These are phyloP conservation scores for Nasonia giraulti DNA, from an alignment of 1,140 invertebrate species.

Conservation along the genomic window DNA sequence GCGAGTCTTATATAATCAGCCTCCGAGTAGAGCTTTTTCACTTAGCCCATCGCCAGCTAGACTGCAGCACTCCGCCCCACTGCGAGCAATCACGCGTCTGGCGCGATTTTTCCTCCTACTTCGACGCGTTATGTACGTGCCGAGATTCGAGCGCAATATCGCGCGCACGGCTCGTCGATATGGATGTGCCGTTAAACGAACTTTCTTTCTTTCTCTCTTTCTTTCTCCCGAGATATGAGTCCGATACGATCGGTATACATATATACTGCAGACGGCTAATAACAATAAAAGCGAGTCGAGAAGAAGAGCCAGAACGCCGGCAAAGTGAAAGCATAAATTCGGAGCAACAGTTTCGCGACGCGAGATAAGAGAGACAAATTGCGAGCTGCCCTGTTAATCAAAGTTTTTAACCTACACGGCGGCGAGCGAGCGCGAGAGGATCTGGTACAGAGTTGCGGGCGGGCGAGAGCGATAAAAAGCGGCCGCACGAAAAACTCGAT, in stretches of 20 bases:
- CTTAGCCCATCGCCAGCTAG: not conserved
- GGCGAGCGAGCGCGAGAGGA: not conserved
- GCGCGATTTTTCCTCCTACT: not conserved
- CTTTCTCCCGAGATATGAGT: not conserved
- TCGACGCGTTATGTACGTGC: not conserved
- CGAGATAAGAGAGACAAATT: slow-evolving; percentile 51
- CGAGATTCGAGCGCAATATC: not conserved
- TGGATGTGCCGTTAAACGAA: slow-evolving; percentile 42
- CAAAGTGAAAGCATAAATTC: slow-evolving; percentile 46
- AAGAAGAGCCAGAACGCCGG: not conserved
- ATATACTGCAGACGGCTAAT: too few relatives aligned
- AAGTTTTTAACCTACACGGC: slow-evolving; percentile 39
- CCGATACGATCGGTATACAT: too few relatives aligned
- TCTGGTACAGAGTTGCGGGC: too few relatives aligned
- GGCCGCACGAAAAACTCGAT: not conserved
- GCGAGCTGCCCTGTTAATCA: slow-evolving; percentile 45
- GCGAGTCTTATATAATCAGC: not conserved
- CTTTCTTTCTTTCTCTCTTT: not conserved
- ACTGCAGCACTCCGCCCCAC: too few relatives aligned
- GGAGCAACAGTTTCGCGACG: slow-evolving; percentile 39
- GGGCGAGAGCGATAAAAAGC: slow-evolving; percentile 23
- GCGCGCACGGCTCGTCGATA: slow-evolving; percentile 22
- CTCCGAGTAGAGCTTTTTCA: not conserved
- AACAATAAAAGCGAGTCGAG: too few relatives aligned
- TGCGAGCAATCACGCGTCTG: not conserved